These are phyloP conservation scores for Pollenia labialis DNA, from an alignment of 2,888 invertebrate genomes.

Conservation along the genomic window DNA sequence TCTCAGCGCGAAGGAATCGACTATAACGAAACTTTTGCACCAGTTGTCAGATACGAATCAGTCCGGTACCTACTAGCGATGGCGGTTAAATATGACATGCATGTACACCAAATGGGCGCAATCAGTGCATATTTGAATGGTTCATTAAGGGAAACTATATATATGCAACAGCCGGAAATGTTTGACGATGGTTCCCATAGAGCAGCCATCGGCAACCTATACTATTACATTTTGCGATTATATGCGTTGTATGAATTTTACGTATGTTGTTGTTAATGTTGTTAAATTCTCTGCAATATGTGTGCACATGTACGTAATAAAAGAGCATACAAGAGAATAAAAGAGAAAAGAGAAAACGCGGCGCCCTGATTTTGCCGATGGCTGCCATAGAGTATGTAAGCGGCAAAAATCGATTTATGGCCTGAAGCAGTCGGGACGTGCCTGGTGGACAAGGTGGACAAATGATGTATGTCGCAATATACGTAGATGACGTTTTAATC, in stretches of 20 bases:
- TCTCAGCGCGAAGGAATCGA: conserved; percentile 16
- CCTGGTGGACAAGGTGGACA: conserved; percentile 22
- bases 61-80: conserved; percentile 22
- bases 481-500: conserved; percentile 66
- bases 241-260: too few relatives aligned
- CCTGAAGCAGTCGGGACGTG: conserved; percentile 13
- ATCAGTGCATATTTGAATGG: conserved; percentile 38
- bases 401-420: conserved; percentile 53
- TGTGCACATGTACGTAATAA: too few relatives aligned
- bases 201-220: too few relatives aligned
- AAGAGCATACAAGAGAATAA: too few relatives aligned
- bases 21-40: conserved; percentile 58
- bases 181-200: conserved; percentile 53
- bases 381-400: conserved; percentile 66
- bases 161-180: conserved; percentile 37
- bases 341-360: too few relatives aligned
- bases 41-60: conserved; percentile 61
- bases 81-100: conserved; percentile 20
- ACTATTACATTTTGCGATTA: too few relatives aligned
- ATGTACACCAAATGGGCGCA: conserved; percentile 35
- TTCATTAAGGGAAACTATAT: conserved; percentile 11
- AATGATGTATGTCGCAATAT: conserved; percentile 11
- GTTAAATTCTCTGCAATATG: too few relatives aligned
- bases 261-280: too few relatives aligned
- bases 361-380: too few relatives aligned